Base-by-base conservation (phyloP, 2,113 vertebrate species). In the Parotia lawesii region DNA sequence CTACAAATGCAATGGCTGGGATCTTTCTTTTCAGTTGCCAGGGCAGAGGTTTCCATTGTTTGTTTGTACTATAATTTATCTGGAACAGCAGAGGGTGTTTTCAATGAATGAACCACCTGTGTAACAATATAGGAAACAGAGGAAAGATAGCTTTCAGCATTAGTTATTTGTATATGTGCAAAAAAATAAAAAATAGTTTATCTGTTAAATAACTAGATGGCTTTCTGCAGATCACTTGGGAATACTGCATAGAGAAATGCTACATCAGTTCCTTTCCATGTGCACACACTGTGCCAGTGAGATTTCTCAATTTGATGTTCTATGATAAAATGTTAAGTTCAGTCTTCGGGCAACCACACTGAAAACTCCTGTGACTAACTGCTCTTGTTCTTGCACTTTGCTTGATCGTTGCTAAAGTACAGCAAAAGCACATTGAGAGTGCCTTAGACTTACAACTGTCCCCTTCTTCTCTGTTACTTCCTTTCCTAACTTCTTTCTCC, bases 71-170 rank as follows among this genome's bases (percentile, higher is more conserved):
- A 91, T 88, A 90, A 91, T 81, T 23, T 93, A 95, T 94, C 92
- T 95, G 74, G 73, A 90, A 73, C 51, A 94, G 73, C 87, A 82
- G 84, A 95, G 93, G 79, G 76, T 96, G 94, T 93, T 97, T 97
- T 95, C 89, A 96, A 80, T 95, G 94, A 96, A 96, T 87, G 54
- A 88, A 66, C 92, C 97, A 97, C 96, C 96, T 96, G 94, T 89
- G 85, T 76, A 90, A 73, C 33, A 83, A 89, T 95, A 90, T 89
- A 91, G 33, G 79, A 90, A 87, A 94, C 51, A 91, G 78, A 92
- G 87, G 81, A 95, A 84, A 91, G 73, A 47, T 58, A 89, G 54
- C 82, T 97, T 96, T 96, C 87, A 95, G 56, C 64, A 77, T 94
- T 73, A 77, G 66, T 58, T 89, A 80, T 67, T 47, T 42, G 61